Conservation (phyloP, 1,140 invertebrate genomes). For the Drepana arcuata region DNA sequence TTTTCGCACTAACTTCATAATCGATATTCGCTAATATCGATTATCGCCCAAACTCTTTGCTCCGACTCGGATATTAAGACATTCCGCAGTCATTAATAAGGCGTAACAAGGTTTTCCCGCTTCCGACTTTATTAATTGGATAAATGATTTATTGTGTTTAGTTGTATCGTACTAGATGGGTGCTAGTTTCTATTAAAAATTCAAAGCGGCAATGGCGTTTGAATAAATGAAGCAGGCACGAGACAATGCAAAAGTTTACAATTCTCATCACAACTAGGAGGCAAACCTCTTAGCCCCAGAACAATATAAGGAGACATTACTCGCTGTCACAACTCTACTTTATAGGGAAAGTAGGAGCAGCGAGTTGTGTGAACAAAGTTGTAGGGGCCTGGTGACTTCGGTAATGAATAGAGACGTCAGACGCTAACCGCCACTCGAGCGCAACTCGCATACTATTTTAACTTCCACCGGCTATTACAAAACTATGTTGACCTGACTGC, state of each 20-base stretch:
- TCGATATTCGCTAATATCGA: slow-evolving; percentile 55
- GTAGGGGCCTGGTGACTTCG: slow-evolving; percentile 46
- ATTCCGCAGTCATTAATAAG: slow-evolving; percentile 33
- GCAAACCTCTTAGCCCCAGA: slow-evolving; percentile 66
- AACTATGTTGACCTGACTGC: slow-evolving; percentile 38
- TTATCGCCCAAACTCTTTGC: slow-evolving; percentile 33
- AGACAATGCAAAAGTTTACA: slow-evolving; percentile 53
- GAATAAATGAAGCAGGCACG: slow-evolving; percentile 41
- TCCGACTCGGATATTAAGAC: slow-evolving; percentile 27
- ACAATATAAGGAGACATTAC: slow-evolving; percentile 70
- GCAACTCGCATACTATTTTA: slow-evolving; percentile 57
- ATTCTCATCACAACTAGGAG: slow-evolving; percentile 56
- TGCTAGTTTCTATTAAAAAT: slow-evolving; percentile 22
- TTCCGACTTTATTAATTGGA: slow-evolving; percentile 16
- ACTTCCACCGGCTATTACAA: slow-evolving; percentile 35
- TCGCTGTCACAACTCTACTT: slow-evolving; percentile 68
- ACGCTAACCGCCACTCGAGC: slow-evolving; percentile 47
- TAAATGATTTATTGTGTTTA: slow-evolving; percentile 14
- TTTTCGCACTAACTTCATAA: slow-evolving; percentile 64
- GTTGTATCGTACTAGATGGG: slow-evolving; percentile 6
- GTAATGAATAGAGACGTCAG: slow-evolving; percentile 68
- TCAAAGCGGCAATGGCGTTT: slow-evolving; percentile 14
- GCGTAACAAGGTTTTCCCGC: slow-evolving; percentile 24
- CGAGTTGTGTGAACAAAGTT: slow-evolving; percentile 62
- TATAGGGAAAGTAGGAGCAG: slow-evolving; percentile 61